Base-by-base conservation (phyloP, 2,113 vertebrate genomes). In the Hemichromis elongatus region DNA sequence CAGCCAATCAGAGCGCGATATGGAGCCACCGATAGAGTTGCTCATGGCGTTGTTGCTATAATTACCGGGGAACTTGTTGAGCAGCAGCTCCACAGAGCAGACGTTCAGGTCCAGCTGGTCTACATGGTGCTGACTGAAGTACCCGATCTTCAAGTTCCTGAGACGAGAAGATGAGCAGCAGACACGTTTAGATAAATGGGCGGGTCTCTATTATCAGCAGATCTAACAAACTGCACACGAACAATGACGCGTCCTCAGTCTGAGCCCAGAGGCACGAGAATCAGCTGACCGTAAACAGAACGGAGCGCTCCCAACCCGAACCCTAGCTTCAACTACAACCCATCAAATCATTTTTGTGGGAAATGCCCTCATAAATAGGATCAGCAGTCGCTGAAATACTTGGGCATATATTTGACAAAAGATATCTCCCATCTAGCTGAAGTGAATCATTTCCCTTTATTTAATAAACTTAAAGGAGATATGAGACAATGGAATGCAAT, bases 51-150 rank as follows among this genome's bases (percentile, higher is more conserved):
- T 4, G 52, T 82, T 81, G 19, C 56, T 3, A 7, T 85, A n/a
- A 80, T 87, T 95, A 99, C 99, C 99, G 4, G 98, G 98, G 86
- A 99, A 99, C 86, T 94, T 98, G 87, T 96, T 98, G 75, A 98
- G 96, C 73, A 99, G 96, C 81, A 99, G 93, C 88, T 99, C 98
- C 52, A 99, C 97, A 1, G 98, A 97, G 75, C 96, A 98, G 87
- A 99, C 97, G 2, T 99, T 99, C 85, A 99, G 95, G 93, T 99
- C 98, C 90, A 99, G 95, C 91, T 99, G 99, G 90, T 99, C 99
- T 82, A 99, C 98, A 0, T 99, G 99, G 86, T 99, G 99, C 94
- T 99, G 98, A 86, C 97, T 99, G 92, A 99, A 99, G 91, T 99
- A 99, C 40, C 99, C 99, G 0, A 99, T 97, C 96, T 99, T 99